Percentiles rank a stretch among this genome's conserved stretches.
These are phyloP conservation scores for Tiliacea aurago DNA, from an alignment of 2,888 invertebrate species.

Conservation along the genomic window DNA sequence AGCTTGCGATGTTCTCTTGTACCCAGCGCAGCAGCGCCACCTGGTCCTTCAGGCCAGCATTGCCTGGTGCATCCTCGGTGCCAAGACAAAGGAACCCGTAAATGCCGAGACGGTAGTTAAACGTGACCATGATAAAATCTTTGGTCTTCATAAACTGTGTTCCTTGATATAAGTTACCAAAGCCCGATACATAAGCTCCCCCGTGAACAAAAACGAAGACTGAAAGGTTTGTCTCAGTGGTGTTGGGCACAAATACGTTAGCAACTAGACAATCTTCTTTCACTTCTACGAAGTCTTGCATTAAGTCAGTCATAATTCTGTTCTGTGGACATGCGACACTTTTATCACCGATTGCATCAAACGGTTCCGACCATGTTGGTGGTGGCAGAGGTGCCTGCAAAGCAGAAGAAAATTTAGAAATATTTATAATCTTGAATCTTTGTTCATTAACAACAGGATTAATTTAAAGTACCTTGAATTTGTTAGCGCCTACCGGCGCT, in stretches of 20 bases:
- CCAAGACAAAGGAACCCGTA: conserved; percentile 72
- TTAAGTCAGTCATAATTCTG: fast-evolving
- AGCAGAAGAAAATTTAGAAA: not conserved
- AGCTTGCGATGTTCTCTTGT: conserved; percentile 73
- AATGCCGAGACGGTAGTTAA: conserved; percentile 71
- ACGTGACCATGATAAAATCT: conserved; percentile 69
- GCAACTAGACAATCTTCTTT: conserved; percentile 80
- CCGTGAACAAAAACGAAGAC: conserved; percentile 73
- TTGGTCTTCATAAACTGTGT: conserved; percentile 46
- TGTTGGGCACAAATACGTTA: conserved; percentile 80
- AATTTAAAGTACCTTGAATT: conserved; percentile 69
- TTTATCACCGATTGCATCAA: conserved; percentile 68
- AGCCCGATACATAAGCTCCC: conserved; percentile 68
- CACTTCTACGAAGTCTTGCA: conserved; percentile 19
- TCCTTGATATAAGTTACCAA: conserved; percentile 33
- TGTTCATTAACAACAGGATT: not conserved
- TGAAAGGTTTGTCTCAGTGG: conserved; percentile 67
- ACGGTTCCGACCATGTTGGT: conserved; percentile 64
- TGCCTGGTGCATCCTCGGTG: conserved; percentile 71
- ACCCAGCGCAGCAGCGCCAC: conserved; percentile 76
- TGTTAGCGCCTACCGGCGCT: conserved; percentile 68
- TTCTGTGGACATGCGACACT: conserved; percentile 69
- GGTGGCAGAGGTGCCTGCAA: conserved; percentile 60
- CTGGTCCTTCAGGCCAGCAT: conserved; percentile 77
- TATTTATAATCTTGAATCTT: not conserved